Conservation (phyloP, 2,888 invertebrate species). For the Phortica magna region DNA sequence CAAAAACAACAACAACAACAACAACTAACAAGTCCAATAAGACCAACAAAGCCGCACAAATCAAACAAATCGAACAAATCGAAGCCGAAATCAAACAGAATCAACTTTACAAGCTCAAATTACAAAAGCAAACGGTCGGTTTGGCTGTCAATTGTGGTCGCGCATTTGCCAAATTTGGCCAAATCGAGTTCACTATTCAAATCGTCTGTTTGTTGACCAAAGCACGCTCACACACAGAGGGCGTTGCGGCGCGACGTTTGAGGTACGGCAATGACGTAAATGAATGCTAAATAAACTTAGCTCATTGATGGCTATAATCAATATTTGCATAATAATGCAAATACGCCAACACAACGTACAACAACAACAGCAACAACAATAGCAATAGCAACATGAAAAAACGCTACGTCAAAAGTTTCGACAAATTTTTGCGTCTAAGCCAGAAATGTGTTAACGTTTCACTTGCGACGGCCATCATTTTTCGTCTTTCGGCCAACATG, state of each 20-base stretch:
- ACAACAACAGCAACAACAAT: not conserved
- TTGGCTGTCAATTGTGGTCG: slow-evolving; percentile 4
- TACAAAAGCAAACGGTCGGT: not conserved
- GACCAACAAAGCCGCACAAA: not conserved
- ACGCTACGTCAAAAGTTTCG: not conserved
- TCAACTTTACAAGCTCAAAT: not conserved
- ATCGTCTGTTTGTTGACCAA: slow-evolving; percentile 28
- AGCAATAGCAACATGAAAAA: not conserved
- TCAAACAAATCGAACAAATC: not conserved
- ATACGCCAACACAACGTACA: not conserved
- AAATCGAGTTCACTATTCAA: slow-evolving; percentile 26
- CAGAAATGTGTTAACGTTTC: not conserved
- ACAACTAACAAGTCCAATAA: no score
- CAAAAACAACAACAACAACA: not conserved
- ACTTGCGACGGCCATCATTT: not conserved
- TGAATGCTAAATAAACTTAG: not conserved
- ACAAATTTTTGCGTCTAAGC: no score
- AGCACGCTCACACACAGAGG: not conserved
- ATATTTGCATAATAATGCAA: not conserved
- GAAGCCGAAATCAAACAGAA: not conserved
- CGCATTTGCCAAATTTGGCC: slow-evolving; percentile 38
- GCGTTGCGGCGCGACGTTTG: not conserved
- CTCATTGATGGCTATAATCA: not conserved
- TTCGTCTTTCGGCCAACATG: not conserved
- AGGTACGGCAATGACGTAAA: not conserved